phyloP scores from a whole-genome alignment of 2,113 vertebrate genomes.

The Scopus umbretta region DNA sequence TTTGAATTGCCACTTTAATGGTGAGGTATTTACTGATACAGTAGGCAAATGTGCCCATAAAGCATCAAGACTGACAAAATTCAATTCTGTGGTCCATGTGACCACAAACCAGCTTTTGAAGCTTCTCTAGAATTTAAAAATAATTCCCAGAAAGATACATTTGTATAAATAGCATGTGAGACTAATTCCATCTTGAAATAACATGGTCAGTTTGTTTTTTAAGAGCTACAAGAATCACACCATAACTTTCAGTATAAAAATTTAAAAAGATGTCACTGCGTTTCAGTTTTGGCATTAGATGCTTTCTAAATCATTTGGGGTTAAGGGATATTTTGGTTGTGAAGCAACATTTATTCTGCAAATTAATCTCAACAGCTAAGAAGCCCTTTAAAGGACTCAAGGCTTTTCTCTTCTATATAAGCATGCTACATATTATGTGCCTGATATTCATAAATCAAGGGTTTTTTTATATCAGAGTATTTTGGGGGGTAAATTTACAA shows the following conservation, averaged over 20 bases:
- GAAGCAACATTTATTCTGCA: constrained; percentile 40
- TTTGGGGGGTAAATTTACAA: not conserved
- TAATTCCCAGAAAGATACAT: not conserved
- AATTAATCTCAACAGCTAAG: not conserved
- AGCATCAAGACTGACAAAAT: not conserved
- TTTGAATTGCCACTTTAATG: constrained; percentile 9
- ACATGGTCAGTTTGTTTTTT: not conserved
- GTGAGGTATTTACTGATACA: not conserved
- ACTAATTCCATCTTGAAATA: not conserved
- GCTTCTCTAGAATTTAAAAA: not conserved
- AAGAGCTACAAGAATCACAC: not conserved
- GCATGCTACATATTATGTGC: not conserved
- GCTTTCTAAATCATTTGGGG: constrained; percentile 21
- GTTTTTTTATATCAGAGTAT: not conserved
- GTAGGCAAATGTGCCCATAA: not conserved
- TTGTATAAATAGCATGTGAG: not conserved
- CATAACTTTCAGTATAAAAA: not conserved
- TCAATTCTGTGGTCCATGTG: not conserved
- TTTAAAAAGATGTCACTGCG: not conserved
- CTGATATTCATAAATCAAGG: not conserved
- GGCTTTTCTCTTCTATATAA: not conserved
- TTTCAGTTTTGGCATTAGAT: not conserved
- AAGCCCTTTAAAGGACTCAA: not conserved
- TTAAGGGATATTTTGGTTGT: constrained; percentile 36
- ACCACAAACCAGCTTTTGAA: not conserved